phyloP scores from a whole-genome alignment of 2,797 vertebrate species.

The Pangasius sanitwongsei region DNA sequence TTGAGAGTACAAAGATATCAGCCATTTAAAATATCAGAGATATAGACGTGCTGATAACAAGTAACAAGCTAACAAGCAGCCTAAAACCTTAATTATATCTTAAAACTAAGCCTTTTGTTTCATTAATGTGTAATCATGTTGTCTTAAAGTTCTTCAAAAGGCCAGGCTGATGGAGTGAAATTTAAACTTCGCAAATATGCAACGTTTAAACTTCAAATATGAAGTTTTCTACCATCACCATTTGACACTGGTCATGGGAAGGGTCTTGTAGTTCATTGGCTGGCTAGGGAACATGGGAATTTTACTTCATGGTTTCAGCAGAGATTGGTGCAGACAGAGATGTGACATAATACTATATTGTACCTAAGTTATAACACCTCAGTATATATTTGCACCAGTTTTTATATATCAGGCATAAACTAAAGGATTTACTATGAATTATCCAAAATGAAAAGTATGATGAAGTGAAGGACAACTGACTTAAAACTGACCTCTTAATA shows the following conservation, averaged over 20 bases:
- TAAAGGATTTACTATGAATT: not conserved
- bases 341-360: not conserved
- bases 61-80: not conserved
- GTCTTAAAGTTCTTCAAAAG: not conserved
- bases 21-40: not conserved
- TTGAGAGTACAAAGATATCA: not conserved
- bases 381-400: not conserved
- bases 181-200: not conserved
- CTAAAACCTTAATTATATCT: not conserved
- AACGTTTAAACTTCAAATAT: not conserved
- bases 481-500: not conserved
- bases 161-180: not conserved
- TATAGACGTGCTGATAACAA: not conserved
- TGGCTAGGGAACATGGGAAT: not conserved
- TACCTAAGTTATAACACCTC: not conserved
- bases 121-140: not conserved
- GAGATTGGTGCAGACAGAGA: not conserved
- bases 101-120: not conserved
- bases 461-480: not conserved
- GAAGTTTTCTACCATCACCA: not conserved
- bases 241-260: not conserved
- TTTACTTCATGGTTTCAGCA: not conserved
- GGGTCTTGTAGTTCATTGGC: not conserved
- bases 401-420: not conserved
- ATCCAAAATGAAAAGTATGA: not conserved